Evolutionary conservation across 1,140 invertebrate species (phyloP), one percentile per base, ranked within the genome.

Genomic region (Zelostemma sp.): DNA sequence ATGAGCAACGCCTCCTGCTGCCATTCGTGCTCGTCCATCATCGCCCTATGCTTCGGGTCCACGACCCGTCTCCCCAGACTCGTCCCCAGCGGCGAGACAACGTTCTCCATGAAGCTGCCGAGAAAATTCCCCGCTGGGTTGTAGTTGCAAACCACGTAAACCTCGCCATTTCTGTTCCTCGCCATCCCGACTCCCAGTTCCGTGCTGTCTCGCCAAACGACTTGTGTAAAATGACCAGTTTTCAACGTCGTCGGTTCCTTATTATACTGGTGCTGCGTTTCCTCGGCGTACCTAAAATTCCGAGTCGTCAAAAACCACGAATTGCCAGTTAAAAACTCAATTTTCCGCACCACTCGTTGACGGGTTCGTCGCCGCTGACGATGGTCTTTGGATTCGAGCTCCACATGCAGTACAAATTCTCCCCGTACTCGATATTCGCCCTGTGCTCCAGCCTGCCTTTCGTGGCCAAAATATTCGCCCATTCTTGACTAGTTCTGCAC

Each of bases 141-240:
- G 78, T 97, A 97, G 82, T 96, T 94, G 15, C 92, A 92, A 0
- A 97, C 95, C 0, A 96, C 92, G 69, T 92, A 92, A 17, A 92
- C 87, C 72, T 91, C 90, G 0, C 93, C 93, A 57, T 90, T 90
- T 46, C 88, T 87, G 53, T 88, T 88, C 65, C 86, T 89, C 0
- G 93, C 90, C 68, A 91, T 86, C 12, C 92, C 95, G 1, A 96
- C 90, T 0, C 95, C 95, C 0, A 97, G 73, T 72, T 93, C 89
- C 71, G 87, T 89, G 48, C 88, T 92, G 16, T 89, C 90, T 73
- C 90, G 90, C 95, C 95, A 97, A 11, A 96, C 88, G 9, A 94
- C 88, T 83, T 93, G 92, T 0, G 91, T 90, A 72, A 94, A 93
- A 50, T 87, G 85, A 48, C 92, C 92, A 1, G 91, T 89, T 63